Percentiles rank a stretch among this genome's conserved stretches.
Conservation (phyloP, 2,797 vertebrate species). For the Rhabdophis nuchalis region DNA sequence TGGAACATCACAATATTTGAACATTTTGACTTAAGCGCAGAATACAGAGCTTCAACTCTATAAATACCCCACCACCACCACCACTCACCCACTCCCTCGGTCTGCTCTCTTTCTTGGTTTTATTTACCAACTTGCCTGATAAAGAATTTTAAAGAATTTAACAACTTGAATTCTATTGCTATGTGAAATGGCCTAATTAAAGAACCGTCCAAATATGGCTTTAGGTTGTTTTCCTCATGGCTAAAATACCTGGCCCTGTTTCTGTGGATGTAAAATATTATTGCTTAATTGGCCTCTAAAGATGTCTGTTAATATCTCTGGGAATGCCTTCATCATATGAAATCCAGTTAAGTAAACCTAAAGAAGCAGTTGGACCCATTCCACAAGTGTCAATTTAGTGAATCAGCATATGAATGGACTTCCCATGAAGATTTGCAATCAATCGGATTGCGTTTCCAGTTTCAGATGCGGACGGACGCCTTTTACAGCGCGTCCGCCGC, state of each 20-base stretch:
- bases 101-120: background rate
- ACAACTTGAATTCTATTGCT: background rate
- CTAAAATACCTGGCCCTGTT: background rate
- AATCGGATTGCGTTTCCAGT: too few relatives aligned
- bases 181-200: background rate
- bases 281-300: background rate
- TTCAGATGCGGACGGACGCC: too few relatives aligned
- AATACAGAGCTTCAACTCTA: background rate
- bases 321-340: background rate
- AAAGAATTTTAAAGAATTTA: background rate
- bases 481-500: too few relatives aligned
- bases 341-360: background rate
- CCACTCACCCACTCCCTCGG: too few relatives aligned
- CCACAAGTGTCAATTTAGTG: background rate
- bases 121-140: background rate
- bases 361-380: background rate
- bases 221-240: background rate
- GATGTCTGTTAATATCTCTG: background rate
- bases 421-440: background rate
- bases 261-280: background rate
- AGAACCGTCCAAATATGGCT: background rate
- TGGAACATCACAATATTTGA: background rate
- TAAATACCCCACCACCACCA: background rate
- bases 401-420: background rate
- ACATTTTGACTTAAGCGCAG: background rate